phyloP scores from a whole-genome alignment of 1,140 invertebrate genomes.

The Dermatophagoides farinae region DNA sequence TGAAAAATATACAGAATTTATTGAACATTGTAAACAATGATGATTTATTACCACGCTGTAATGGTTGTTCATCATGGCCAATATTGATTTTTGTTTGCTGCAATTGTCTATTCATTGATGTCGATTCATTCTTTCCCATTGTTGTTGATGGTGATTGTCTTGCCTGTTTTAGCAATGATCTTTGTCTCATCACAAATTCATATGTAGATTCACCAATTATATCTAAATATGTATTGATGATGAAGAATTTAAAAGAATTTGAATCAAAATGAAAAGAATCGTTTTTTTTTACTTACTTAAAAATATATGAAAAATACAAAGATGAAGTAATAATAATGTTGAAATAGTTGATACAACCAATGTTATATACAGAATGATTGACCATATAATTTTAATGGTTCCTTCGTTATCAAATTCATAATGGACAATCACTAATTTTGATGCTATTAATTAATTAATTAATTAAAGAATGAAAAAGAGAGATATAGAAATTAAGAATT shows the following conservation, averaged over 20 bases:
- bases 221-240: conserved; percentile 30
- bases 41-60: too few relatives aligned
- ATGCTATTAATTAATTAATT: neutral
- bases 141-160: neutral
- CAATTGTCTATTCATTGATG: neutral
- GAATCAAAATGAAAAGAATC: neutral
- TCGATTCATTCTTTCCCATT: too few relatives aligned
- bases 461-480: too few relatives aligned
- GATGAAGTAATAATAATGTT: conserved; percentile 54
- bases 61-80: neutral
- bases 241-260: neutral
- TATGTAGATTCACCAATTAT: conserved; percentile 66
- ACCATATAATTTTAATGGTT: conserved; percentile 20
- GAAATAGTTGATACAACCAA: conserved; percentile 45
- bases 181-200: conserved; percentile 39
- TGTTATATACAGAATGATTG: conserved; percentile 23
- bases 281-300: conserved; percentile 31
- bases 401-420: neutral
- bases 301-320: conserved; percentile 73
- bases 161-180: conserved; percentile 4
- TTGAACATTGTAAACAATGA: too few relatives aligned
- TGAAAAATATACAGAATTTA: too few relatives aligned
- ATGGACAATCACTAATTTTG: neutral
- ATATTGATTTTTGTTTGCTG: neutral
- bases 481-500: too few relatives aligned